Evolutionary conservation across 2,888 invertebrate species (phyloP).

Genomic region (Tuta absoluta): DNA sequence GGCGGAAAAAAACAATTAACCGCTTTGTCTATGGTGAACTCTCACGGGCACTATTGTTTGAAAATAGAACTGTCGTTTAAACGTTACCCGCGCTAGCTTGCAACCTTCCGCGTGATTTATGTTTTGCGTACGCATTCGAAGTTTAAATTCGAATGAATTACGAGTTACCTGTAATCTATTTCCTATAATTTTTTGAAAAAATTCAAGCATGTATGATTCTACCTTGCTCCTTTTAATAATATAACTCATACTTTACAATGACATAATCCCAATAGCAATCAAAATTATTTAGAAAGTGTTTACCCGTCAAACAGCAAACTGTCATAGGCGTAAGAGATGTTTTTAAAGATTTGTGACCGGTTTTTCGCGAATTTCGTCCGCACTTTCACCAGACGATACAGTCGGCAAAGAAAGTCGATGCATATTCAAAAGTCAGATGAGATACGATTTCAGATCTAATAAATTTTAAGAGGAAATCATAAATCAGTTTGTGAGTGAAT

Average conservation of each 20-base stretch:
- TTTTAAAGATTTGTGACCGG: constrained; percentile 37
- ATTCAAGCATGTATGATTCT: not conserved
- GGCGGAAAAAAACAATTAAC: constrained; percentile 43
- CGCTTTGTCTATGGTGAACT: constrained; percentile 43
- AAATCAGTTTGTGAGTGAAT: not conserved
- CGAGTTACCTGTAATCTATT: not conserved
- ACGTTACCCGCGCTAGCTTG: constrained; percentile 10
- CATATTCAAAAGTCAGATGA: constrained; percentile 14
- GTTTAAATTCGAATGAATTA: not conserved
- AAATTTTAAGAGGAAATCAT: constrained; percentile 3
- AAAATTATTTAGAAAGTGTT: constrained; percentile 36
- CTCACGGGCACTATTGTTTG: constrained; percentile 35
- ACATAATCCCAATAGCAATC: not conserved
- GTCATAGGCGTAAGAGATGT: constrained; percentile 39
- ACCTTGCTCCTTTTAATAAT: not conserved
- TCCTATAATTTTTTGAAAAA: not conserved
- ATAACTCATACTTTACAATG: not conserved
- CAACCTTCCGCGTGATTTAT: constrained; percentile 19
- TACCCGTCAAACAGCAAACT: constrained; percentile 32
- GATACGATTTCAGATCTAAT: not conserved
- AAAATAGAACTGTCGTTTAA: constrained; percentile 40
- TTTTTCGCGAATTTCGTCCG: constrained; percentile 40
- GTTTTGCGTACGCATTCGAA: constrained; percentile 5
- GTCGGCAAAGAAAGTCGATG: constrained; percentile 19
- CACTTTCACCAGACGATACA: constrained; percentile 49